Base-by-base conservation (phyloP, 2,888 invertebrate species). In the Aphidius colemani region DNA sequence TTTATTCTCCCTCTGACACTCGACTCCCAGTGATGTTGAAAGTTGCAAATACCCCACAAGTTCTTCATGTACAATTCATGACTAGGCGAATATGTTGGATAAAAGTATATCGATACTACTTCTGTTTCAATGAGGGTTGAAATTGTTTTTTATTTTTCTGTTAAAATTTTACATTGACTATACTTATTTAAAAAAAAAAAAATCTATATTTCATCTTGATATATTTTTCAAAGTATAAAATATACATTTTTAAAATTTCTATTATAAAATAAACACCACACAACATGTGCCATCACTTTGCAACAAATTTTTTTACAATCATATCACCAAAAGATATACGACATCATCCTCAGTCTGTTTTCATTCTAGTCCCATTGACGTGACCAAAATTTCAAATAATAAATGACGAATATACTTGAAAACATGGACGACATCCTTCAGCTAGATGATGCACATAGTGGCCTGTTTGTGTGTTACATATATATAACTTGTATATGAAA, bases 331-430 rank as follows among this genome's bases (percentile, higher is more conserved):
- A 49, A 45, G 39, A 51, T 61, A 61, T 74, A 68, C 72, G 75
- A 74, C 72, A 73, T 71, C 71, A 72, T 65, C 68, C 63, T 58
- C 67, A 66, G 67, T 59, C 59, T 48, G 67, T 59, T 71, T 71
- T 58, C 68, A 67, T 70, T 71, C 70, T 71, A 62, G 45, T 60
- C 5, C 30, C 30, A 57, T 65, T 68, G 70, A 72, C 79, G 81
- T 80, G 80, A 78, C 77, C 69, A 69, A 74, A 80, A 78, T 81
- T 72, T 68, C 67, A 67, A 30, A 78, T 72, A 66, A 65, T 62
- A 64, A 57, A 13, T 48, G 40, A 41, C 11, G 11, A 63, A 53
- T 65, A 65, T 30, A 49, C 57, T n/a, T 40, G 69, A 61, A 63
- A 69, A 59, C 48, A 11, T 48, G 48, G 5, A n/a, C n/a, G n/a